Evolutionary conservation across 1,140 invertebrate species (phyloP).

Genomic region (Drosophila aff.): DNA sequence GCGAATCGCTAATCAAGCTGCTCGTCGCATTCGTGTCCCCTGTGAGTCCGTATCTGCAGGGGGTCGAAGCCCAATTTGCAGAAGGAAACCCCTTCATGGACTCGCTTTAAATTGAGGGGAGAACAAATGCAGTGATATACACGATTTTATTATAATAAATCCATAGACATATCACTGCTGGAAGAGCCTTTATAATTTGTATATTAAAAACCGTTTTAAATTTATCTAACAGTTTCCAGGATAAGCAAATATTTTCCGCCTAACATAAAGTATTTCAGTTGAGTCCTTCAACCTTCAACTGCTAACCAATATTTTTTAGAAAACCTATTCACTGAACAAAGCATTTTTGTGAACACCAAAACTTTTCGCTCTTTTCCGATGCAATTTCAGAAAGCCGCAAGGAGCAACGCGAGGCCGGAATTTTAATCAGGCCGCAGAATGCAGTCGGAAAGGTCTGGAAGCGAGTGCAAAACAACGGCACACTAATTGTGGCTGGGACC

Average conservation of each 20-base stretch:
- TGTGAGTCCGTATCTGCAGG: neutral
- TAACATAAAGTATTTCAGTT: neutral
- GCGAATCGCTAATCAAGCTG: conserved; percentile 48
- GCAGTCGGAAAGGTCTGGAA: conserved; percentile 37
- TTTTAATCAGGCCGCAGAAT: conserved; percentile 72
- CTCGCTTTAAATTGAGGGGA: neutral
- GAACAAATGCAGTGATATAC: neutral
- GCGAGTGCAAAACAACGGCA: conserved; percentile 33
- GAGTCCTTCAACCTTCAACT: no score
- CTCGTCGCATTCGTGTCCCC: neutral
- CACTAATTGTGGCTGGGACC: conserved; percentile 62
- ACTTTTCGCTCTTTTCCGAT: conserved; percentile 9
- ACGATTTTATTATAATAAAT: neutral
- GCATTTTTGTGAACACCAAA: conserved; percentile 25
- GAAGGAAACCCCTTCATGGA: neutral
- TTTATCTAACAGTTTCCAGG: neutral
- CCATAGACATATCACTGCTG: neutral
- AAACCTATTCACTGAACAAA: neutral
- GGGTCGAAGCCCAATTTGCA: conserved; percentile 6
- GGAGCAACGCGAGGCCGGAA: conserved; percentile 23
- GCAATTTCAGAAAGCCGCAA: conserved; percentile 17
- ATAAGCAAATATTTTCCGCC: no score
- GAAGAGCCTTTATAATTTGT: neutral
- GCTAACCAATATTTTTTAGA: conserved; percentile 1
- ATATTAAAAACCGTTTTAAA: neutral